These are phyloP conservation scores for Porites rus DNA, from an alignment of 92 coral and sea anemone species.

Conservation along the genomic window DNA sequence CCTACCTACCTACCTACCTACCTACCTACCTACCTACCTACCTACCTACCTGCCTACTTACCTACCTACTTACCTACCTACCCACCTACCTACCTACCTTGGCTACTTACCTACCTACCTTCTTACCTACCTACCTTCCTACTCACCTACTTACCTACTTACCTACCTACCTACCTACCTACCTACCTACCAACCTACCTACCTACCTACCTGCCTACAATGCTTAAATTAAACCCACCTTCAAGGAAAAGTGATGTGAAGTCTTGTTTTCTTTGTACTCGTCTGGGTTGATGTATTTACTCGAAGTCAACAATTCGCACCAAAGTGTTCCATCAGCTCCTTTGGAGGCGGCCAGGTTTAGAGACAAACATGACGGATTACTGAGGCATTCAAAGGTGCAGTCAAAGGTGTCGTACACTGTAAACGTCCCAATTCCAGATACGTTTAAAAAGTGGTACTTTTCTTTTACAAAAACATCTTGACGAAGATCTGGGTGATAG, in stretches of 20 bases:
- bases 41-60: too few relatives aligned
- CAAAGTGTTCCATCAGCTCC: background rate
- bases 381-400: conserved; percentile 6
- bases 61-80: too few relatives aligned
- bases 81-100: too few relatives aligned
- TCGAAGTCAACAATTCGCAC: conserved; percentile 8
- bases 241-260: background rate
- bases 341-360: conserved; percentile 8
- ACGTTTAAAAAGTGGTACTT: background rate
- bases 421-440: background rate
- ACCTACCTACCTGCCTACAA: too few relatives aligned
- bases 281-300: background rate
- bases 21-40: too few relatives aligned
- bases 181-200: too few relatives aligned
- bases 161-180: too few relatives aligned
- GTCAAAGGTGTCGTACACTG: background rate
- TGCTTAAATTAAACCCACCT: background rate
- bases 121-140: too few relatives aligned
- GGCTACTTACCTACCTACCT: too few relatives aligned
- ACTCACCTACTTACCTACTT: too few relatives aligned
- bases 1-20: too few relatives aligned
- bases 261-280: background rate
- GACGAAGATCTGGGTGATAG: background rate
- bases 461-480: background rate
- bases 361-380: background rate